Evolutionary conservation across 2,888 invertebrate genomes (phyloP).

Genomic region (Ectropis crepuscularia): DNA sequence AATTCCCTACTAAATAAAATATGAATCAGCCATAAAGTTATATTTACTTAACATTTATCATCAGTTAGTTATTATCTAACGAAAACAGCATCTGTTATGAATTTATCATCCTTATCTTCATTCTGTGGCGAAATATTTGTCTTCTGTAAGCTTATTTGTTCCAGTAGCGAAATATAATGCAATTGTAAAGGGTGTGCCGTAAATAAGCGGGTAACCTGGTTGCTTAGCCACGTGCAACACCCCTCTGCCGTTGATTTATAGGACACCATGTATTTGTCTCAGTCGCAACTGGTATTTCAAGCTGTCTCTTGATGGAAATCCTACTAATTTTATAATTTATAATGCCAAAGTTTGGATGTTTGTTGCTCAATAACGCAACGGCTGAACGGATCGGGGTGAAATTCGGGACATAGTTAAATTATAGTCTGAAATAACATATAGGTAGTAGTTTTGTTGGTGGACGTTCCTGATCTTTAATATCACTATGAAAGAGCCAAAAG

Average conservation of each 20-base stretch:
- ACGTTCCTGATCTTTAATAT: no score
- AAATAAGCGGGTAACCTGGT: background rate
- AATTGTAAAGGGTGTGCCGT: slow-evolving; percentile 2
- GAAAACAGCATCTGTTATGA: background rate
- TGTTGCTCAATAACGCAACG: no score
- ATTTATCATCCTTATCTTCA: slow-evolving; percentile 3
- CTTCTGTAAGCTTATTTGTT: slow-evolving; percentile 4
- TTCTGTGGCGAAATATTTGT: slow-evolving; percentile 12
- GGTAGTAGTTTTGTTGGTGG: no score
- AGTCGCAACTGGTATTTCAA: background rate
- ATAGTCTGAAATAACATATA: no score
- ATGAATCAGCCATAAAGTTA: no score
- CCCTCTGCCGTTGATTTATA: slow-evolving; percentile 13
- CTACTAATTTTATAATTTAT: no score
- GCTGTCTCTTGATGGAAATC: no score
- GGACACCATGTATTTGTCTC: slow-evolving; percentile 7
- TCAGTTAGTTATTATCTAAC: background rate
- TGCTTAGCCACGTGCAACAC: slow-evolving; percentile 13
- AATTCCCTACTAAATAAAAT: no score
- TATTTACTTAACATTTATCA: background rate
- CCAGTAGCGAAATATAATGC: slow-evolving; percentile 1
- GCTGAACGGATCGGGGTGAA: no score
- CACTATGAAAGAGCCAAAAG: no score
- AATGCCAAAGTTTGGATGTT: no score
- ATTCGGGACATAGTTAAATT: no score